These are phyloP conservation scores for Osmerus mordax DNA, from an alignment of 2,113 vertebrate genomes.

Conservation along the genomic window DNA sequence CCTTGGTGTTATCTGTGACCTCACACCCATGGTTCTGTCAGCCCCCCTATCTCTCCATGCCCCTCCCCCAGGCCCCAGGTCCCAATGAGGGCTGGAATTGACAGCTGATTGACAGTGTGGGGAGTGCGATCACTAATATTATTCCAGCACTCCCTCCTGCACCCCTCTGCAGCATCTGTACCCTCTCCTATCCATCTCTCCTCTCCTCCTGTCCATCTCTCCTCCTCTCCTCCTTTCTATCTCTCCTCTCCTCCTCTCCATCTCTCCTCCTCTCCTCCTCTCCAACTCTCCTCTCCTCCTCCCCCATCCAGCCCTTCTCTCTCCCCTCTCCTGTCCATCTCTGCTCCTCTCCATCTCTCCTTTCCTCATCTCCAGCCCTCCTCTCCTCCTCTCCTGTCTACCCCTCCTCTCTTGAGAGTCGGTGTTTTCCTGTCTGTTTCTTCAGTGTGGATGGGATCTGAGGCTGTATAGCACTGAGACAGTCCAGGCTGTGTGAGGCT, in stretches of 20 bases:
- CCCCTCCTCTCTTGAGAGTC: not conserved
- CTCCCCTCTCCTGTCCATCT: not conserved
- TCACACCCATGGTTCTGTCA: not conserved
- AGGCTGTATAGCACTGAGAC: too few relatives aligned
- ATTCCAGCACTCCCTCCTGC: not conserved
- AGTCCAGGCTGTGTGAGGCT: too few relatives aligned
- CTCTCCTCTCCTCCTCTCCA: too few relatives aligned
- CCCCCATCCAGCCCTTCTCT: not conserved
- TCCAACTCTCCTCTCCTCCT: not conserved
- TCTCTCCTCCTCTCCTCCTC: not conserved
- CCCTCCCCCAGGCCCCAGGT: not conserved
- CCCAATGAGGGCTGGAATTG: not conserved
- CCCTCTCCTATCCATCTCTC: not conserved
- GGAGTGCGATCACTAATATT: not conserved
- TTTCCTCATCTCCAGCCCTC: too few relatives aligned
- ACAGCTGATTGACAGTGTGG: not conserved
- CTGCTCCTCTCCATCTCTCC: too few relatives aligned
- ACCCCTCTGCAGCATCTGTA: not conserved
- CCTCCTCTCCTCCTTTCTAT: not conserved
- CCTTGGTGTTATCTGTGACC: conserved; percentile 3
- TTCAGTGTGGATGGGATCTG: not conserved
- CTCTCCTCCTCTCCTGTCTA: not conserved
- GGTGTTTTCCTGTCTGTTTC: not conserved
- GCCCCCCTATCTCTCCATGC: not conserved
- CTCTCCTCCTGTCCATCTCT: not conserved